Base-by-base conservation (phyloP, 2,888 invertebrate species). In the Tethea ocularis region DNA sequence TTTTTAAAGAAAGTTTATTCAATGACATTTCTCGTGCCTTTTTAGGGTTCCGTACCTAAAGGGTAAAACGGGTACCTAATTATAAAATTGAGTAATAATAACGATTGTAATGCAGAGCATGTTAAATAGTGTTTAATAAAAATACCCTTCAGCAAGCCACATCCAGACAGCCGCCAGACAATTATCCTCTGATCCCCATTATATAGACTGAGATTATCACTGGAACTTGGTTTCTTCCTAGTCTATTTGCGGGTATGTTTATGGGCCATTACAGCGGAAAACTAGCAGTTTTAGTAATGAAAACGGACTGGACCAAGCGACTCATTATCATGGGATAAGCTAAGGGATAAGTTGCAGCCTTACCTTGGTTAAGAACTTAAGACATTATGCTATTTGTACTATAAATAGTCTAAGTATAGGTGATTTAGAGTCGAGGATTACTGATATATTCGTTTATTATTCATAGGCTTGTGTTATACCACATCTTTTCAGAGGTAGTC, bases 301-400 rank as follows among this genome's bases (percentile, higher is more conserved):
- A 90, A 88, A 89, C 83, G 78, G 86, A 89, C 88, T 88, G 88
- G 87, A 84, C 87, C 71, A 67, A n/a, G 67, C 72, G 72, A 69
- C 83, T 89, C 88, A 89, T 90, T 90, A 89, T 84, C 87, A 83
- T 81, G 82, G 87, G 88, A 88, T 91, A 88, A 90, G 85, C 88
- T 83, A 74, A 72, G 73, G 69, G 54, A 33, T 46, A 46, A 38
- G 38, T 54, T 20, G 22, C 33, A 20, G 29, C 33, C 33, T 53
- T 33, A 13, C 41, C 41, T 8, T 17, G 41, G 3, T 17, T 8
- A 46, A 8, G 17, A 41, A 41, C 17, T 41, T 17, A 41, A 41
- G 41, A 41, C 41, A 41, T 41, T 41, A 20, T 36, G 13, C 15
- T 1, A 11, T 41, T n/a, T 17, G 69, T 66, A 66, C 69, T 70